Conservation (phyloP, 2,888 invertebrate species). For the Pinctada fucata region DNA sequence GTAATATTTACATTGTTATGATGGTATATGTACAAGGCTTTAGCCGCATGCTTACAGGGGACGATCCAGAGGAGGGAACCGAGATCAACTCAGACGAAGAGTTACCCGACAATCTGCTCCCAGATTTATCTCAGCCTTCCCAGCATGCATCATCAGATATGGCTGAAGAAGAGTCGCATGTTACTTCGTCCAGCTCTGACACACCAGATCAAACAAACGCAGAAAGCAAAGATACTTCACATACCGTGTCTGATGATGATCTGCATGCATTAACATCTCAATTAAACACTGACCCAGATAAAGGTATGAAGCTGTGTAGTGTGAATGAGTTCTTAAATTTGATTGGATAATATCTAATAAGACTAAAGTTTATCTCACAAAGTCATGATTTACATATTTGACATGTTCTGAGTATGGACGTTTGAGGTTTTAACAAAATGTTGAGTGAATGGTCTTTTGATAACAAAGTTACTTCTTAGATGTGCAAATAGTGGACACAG, state of each 20-base stretch:
- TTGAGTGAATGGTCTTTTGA: no score
- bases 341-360: no score
- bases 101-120: slow-evolving; percentile 56
- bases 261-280: neutral
- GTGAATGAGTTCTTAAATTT: no score
- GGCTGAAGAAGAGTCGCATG: neutral
- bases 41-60: slow-evolving; percentile 50
- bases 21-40: no score
- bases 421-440: no score
- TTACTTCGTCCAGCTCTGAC: no score
- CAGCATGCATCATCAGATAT: slow-evolving; percentile 39
- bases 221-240: neutral
- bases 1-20: no score
- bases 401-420: no score
- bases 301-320: neutral
- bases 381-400: no score
- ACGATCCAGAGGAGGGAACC: slow-evolving; percentile 42
- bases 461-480: no score
- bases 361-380: no score
- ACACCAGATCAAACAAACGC: neutral
- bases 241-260: neutral
- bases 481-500: no score
- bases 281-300: neutral
- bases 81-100: slow-evolving; percentile 60
- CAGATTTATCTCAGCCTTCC: slow-evolving; percentile 60